A percentile compares a stretch with the other conserved stretches of the same genome.
phyloP scores from a whole-genome alignment of 2,797 vertebrate genomes.

The Alcedo atthis region DNA sequence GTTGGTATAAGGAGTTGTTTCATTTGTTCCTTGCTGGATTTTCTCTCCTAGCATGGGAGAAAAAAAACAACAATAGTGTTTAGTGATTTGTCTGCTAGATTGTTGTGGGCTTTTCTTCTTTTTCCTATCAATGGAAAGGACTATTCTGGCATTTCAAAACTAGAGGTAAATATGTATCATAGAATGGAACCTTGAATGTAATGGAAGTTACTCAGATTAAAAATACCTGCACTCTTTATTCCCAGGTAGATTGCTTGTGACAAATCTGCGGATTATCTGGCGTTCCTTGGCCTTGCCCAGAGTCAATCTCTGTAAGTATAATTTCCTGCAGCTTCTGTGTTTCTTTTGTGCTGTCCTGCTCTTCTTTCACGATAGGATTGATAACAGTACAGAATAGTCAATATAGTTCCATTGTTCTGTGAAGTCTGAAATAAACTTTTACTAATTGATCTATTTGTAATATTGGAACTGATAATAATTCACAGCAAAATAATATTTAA shows the following conservation, averaged over 20 bases:
- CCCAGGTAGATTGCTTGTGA: constrained; percentile 92
- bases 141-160: background rate
- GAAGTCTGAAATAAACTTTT: background rate
- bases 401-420: background rate
- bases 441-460: background rate
- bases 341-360: background rate
- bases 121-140: background rate
- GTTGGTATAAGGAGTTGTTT: background rate
- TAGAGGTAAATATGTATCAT: background rate
- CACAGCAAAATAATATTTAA: background rate
- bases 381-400: background rate
- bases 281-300: constrained; percentile 93
- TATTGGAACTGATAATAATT: background rate
- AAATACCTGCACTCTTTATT: background rate
- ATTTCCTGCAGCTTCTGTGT: background rate
- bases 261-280: constrained; percentile 97
- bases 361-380: background rate
- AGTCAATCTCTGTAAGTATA: constrained; percentile 95
- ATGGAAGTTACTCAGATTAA: background rate
- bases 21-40: background rate
- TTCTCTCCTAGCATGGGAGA: background rate
- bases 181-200: background rate
- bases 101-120: background rate
- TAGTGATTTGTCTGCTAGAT: background rate
- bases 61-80: background rate